Conservation (phyloP, 2,888 invertebrate genomes). For the Lottia gigantea region DNA sequence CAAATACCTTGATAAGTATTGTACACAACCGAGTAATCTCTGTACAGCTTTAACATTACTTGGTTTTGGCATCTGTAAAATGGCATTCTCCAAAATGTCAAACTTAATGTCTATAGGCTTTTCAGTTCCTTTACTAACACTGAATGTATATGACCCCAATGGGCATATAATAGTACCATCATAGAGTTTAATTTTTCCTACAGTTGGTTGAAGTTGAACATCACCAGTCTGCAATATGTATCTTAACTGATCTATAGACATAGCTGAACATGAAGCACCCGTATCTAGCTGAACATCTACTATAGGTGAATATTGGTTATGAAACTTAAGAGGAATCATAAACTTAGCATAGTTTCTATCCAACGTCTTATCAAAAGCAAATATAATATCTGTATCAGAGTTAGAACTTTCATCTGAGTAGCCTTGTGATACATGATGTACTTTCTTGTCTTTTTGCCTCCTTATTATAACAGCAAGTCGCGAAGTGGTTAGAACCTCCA, state of each 20-base stretch:
- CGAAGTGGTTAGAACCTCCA: slow-evolving; percentile 33
- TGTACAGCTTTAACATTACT: slow-evolving; percentile 25
- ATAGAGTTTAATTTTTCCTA: neutral
- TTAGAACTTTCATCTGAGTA: neutral
- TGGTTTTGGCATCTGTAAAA: slow-evolving; percentile 30
- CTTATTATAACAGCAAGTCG: slow-evolving; percentile 13
- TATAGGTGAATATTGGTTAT: neutral
- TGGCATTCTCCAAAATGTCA: slow-evolving; percentile 13
- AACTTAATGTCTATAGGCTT: neutral
- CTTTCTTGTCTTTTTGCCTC: neutral
- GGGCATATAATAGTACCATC: neutral
- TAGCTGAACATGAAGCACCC: neutral
- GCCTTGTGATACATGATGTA: neutral
- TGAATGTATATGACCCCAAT: neutral
- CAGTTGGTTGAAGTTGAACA: neutral
- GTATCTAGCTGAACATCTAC: neutral
- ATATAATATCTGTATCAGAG: neutral
- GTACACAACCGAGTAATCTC: slow-evolving; percentile 28
- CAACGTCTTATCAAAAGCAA: neutral
- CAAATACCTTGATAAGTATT: slow-evolving; percentile 29
- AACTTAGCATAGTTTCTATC: neutral
- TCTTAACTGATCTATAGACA: neutral
- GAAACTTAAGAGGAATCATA: neutral
- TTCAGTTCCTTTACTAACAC: neutral
- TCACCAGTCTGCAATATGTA: neutral